Base-by-base conservation (phyloP, 2,113 vertebrate species). In the Paratilapia polleni region DNA sequence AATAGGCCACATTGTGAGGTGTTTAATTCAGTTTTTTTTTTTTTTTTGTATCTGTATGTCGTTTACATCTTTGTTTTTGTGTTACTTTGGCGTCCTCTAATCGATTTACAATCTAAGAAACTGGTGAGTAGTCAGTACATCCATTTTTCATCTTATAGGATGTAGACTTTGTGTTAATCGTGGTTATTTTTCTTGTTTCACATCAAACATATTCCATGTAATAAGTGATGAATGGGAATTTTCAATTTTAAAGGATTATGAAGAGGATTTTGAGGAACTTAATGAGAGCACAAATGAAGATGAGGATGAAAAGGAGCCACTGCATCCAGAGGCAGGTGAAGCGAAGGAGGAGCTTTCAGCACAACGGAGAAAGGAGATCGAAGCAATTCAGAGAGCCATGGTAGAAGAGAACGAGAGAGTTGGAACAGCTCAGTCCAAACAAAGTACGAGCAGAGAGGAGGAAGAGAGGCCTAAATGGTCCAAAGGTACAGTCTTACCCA, bases 181-280 rank as follows among this genome's bases (percentile, higher is more conserved):
- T 36, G 11, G 2, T 31, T 24, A 28, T 83, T 61, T 14, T 15
- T 61, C 2, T 20, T 73, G 2, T 54, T 68, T 73, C 66, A 31
- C 28, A 52, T 73, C 28, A 73, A 49, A 73, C 2, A 1, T 0
- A 17, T 73, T 77, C 2, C 4, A 34, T 36, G 15, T 19, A 31
- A 26, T 36, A 58, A 36, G 11, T 70, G 19, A 76, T 17, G 1
- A 2, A 4, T 31, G 22, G 20, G 15, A 57, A 86, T 81, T 83
- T 36, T 85, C 58, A 7, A 0, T 66, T n/a, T 80, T 64, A 13
- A 82, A 99, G 98, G 98, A 98, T 75, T 99, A 99, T 54, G 97
- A 98, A 87, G 98, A 99, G 70, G 98, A 99, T 89, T 99, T 99
- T 94, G 97, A 98, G 77, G 96, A 97, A 8, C 43, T 92, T 60